Evolutionary conservation across 2,797 vertebrate genomes (phyloP), one percentile per base, ranked within the genome.

Genomic region (Intellagama lesueurii): DNA sequence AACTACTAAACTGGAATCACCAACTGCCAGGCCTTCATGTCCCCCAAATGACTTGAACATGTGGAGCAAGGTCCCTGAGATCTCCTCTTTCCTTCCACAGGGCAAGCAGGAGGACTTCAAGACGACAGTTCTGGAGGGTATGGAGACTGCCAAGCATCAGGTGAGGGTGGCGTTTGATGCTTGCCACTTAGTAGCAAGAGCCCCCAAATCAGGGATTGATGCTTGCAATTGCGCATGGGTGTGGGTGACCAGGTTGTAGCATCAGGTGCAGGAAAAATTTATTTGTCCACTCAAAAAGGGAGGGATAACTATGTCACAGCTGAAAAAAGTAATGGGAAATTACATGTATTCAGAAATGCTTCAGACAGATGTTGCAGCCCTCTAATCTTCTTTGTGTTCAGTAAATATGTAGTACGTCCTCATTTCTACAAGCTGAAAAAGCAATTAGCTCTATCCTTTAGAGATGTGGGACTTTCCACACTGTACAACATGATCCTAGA

Each of bases 31-130:
- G 95, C 96, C 96, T 97, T 95, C 95, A 93, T 97, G 96, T 97
- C 96, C 97, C 85, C 96, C 88, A 88, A 96, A 94, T 94, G 96
- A 94, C 95, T 87, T 96, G 95, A 95, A 96, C 94, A 95, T 97
- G 96, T 97, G 97, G 97, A 97, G 97, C 96, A 97, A 97, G 97
- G 97, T 97, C 97, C 97, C 97, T 97, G 97, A 97, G 97, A 97
- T 97, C 96, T 97, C 97, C 97, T 97, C 97, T 97, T 97, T 97
- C 97, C 97, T 97, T 97, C 97, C 97, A 97, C 97, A 97, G 97
- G 97, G 96, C 97, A 97, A 97, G 97, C 97, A 97, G 97, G 97
- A 97, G 97, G 97, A 97, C 97, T 97, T 97, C 96, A 97, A 97
- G 97, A 97, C 96, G 97, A 97, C 97, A 97, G 94, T 97, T 97